Conservation (phyloP, 2,888 invertebrate species). For the Lydus trimaculatus region DNA sequence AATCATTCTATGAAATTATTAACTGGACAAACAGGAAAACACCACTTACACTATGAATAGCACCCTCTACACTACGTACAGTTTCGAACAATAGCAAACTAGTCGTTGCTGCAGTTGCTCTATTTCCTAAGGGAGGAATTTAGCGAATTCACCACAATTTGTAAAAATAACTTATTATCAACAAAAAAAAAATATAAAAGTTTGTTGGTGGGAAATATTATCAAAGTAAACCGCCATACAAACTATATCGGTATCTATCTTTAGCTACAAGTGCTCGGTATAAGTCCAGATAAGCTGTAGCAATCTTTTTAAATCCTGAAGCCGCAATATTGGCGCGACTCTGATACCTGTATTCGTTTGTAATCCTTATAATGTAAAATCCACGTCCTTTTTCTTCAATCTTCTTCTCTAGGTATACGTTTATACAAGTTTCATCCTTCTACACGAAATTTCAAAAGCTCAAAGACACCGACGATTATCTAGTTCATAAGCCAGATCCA, state of each 20-base stretch:
- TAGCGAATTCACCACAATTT: neutral
- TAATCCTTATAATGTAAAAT: conserved; percentile 61
- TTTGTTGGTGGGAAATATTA: conserved; percentile 7
- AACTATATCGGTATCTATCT: conserved; percentile 47
- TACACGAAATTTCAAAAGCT: conserved; percentile 53
- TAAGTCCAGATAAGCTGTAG: conserved; percentile 58
- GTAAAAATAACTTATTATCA: neutral
- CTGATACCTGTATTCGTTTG: conserved; percentile 53
- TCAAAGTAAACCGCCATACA: conserved; percentile 34
- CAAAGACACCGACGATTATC: conserved; percentile 57
- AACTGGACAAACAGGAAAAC: conserved; percentile 47
- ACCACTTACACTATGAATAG: conserved; percentile 43
- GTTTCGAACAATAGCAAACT: neutral
- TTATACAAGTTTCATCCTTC: conserved; percentile 57
- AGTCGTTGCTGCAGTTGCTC: neutral
- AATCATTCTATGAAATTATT: conserved; percentile 33
- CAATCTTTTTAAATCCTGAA: conserved; percentile 58
- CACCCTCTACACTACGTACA: conserved; percentile 22
- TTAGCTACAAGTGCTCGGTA: conserved; percentile 50
- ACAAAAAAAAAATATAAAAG: neutral
- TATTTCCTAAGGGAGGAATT: neutral
- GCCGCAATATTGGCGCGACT: conserved; percentile 54
- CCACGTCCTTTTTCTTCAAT: conserved; percentile 50
- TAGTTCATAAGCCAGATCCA: conserved; percentile 50
- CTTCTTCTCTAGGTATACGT: conserved; percentile 49